Evolutionary conservation across 1,140 invertebrate genomes (phyloP), one percentile per base, ranked within the genome.

Genomic region (Bombus cullumanus): DNA sequence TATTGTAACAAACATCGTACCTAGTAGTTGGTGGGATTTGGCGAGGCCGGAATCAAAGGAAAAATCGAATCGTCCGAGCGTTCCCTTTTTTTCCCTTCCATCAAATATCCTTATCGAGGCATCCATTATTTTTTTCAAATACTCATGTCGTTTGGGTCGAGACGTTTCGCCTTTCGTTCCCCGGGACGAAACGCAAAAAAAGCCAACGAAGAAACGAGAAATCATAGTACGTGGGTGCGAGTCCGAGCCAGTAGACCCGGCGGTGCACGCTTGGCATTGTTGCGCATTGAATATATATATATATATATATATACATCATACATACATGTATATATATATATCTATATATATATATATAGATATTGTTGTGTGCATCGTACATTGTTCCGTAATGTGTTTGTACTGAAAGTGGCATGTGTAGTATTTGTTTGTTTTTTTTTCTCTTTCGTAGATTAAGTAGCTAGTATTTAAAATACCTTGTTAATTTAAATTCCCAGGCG

Each of bases 191-290:
- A 66, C n/a, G n/a, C n/a, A 59, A 82, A 47, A 78, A 79, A 69
- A 28, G 62, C 72, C 73, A 37, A 78, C 64, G 76, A 72, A 79
- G 76, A 76, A 82, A 82, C 79, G 84, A 86, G 84, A 81, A 78
- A 82, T 82, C 79, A 62, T 80, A 79, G 53, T 88, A 83, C 85
- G 89, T 90, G 90, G 72, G 85, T 85, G 90, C 86, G 90, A 90
- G 89, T 85, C 87, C 87, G 84, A 76, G 88, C 82, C 86, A 86
- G 74, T 89, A 88, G 84, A 86, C 68, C 87, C 83, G 83, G 84
- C 89, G 89, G 92, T 93, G 93, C 91, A 93, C 92, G 93, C 91
- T 93, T 93, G 85, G 87, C 89, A 93, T 92, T 94, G 82, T 90
- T 90, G 86, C 68, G 89, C 69, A 81, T 88, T 89, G 47, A 81